Conservation (phyloP, 2,113 vertebrate genomes). For the Boulengeromyrus knoepffleri region DNA sequence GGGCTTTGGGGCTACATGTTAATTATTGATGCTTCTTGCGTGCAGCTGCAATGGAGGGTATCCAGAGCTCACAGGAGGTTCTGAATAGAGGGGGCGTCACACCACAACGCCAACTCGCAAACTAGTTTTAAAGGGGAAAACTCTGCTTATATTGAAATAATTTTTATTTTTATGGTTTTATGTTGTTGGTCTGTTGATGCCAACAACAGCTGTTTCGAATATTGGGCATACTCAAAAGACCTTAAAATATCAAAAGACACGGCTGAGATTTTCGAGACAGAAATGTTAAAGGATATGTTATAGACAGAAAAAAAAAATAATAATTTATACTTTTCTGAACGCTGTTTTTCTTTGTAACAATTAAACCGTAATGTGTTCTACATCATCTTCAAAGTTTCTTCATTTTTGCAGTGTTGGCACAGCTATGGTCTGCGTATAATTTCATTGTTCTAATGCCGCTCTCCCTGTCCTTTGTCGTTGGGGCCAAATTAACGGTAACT, state of each 20-base stretch:
- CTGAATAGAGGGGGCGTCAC: background rate
- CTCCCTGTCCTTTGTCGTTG: background rate
- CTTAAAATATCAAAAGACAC: background rate
- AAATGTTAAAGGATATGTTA: background rate
- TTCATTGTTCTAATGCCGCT: background rate
- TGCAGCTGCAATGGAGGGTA: conserved; percentile 63
- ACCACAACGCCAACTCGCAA: background rate
- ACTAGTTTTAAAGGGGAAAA: background rate
- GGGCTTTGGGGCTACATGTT: conserved; percentile 68
- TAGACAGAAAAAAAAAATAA: background rate
- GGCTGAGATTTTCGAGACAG: background rate
- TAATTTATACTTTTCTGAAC: background rate
- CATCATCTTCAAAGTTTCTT: background rate
- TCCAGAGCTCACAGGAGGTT: conserved; percentile 17
- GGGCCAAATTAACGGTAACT: conserved; percentile 78
- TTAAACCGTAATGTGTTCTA: background rate
- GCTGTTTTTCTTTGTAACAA: background rate
- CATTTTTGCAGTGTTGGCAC: background rate
- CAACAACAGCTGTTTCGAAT: background rate
- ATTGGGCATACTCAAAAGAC: background rate
- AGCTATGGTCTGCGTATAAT: background rate
- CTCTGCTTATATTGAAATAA: background rate
- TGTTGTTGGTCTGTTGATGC: background rate
- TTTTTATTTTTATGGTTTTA: background rate
- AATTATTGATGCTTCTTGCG: conserved; percentile 69